Conservation (phyloP, 2,113 vertebrate genomes). For the Esox niger region DNA sequence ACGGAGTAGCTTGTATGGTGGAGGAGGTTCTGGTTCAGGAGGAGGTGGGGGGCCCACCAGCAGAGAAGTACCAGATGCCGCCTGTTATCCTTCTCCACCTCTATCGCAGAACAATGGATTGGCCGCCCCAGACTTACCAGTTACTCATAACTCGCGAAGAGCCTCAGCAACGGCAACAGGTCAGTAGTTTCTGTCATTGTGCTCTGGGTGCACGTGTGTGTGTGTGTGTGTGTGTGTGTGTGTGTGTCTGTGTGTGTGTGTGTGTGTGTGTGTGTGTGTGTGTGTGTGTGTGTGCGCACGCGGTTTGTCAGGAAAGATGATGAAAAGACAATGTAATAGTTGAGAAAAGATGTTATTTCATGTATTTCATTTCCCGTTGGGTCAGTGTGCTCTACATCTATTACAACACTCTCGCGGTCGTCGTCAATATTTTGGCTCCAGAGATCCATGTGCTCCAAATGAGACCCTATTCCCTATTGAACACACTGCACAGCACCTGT, state of each 20-base stretch:
- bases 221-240: slow-evolving; percentile 8
- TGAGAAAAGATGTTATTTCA: slow-evolving; percentile 32
- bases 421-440: slow-evolving; percentile 29
- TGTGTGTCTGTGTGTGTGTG: slow-evolving; percentile 1
- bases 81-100: slow-evolving; percentile 17
- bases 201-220: too few species aligned
- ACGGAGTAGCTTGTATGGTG: slow-evolving; percentile 75
- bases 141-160: slow-evolving; percentile 15
- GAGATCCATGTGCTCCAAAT: not conserved
- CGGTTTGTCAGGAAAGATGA: slow-evolving; percentile 19
- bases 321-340: slow-evolving; percentile 47
- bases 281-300: not conserved
- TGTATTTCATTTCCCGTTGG: slow-evolving; percentile 36
- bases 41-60: not conserved
- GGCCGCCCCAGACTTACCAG: slow-evolving; percentile 18
- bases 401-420: slow-evolving; percentile 15
- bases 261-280: slow-evolving; percentile 10
- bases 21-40: not conserved
- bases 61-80: slow-evolving; percentile 15
- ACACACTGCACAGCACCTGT: too few species aligned
- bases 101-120: slow-evolving; percentile 20
- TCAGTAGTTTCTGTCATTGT: slow-evolving; percentile 55
- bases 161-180: slow-evolving; percentile 49
- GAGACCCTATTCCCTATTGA: too few species aligned
- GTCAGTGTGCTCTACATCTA: slow-evolving; percentile 37